A percentile compares a stretch with the other conserved stretches of the same genome.
Conservation (phyloP, 2,888 invertebrate species). For the Eristalinus sepulchralis region DNA sequence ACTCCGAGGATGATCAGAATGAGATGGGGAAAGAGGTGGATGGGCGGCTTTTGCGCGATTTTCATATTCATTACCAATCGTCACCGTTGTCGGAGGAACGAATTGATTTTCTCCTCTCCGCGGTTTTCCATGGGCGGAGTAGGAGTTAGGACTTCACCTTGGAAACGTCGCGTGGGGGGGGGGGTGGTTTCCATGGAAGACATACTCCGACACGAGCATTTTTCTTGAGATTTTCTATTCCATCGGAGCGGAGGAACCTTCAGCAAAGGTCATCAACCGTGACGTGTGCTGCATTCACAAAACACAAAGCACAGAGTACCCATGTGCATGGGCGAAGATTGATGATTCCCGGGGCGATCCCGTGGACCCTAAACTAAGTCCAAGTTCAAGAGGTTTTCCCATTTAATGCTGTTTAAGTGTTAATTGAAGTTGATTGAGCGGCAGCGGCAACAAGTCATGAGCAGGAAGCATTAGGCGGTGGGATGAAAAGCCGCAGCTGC, state of each 20-base stretch:
- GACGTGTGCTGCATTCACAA: constrained; percentile 9
- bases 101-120: constrained; percentile 29
- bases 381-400: constrained; percentile 66
- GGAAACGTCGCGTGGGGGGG: constrained; percentile 8
- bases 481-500: background rate
- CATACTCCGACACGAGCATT: constrained; percentile 5
- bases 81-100: constrained; percentile 19
- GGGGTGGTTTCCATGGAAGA: constrained; percentile 43
- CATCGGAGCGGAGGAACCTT: background rate
- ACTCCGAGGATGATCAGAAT: constrained; percentile 44
- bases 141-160: background rate
- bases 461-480: constrained; percentile 22
- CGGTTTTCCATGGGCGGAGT: constrained; percentile 41
- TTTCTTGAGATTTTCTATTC: constrained; percentile 21
- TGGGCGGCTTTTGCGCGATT: constrained; percentile 33
- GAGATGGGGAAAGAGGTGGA: background rate
- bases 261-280: constrained; percentile 61
- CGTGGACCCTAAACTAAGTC: constrained; percentile 47
- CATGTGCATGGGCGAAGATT: constrained; percentile 41
- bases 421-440: constrained; percentile 69
- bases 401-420: constrained; percentile 63
- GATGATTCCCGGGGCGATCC: constrained; percentile 60
- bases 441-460: constrained; percentile 59
- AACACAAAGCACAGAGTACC: background rate
- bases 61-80: constrained; percentile 52